A percentile compares a stretch with the other conserved stretches of the same genome.
phyloP scores from a whole-genome alignment of 1,140 invertebrate species.

The Cyrtorhinus lividipennis region DNA sequence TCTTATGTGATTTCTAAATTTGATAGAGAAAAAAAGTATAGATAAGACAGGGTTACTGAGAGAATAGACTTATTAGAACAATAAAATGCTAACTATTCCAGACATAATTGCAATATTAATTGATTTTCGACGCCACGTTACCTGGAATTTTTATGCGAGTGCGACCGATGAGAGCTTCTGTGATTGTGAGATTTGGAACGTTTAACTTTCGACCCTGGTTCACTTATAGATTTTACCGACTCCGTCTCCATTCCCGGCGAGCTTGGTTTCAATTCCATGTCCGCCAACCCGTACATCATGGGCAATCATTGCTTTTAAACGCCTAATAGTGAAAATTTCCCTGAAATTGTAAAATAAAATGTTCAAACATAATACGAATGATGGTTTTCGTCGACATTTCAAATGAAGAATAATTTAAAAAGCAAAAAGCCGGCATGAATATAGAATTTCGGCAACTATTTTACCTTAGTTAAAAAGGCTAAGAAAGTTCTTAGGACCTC shows the following conservation, averaged over 20 bases:
- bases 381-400: no score
- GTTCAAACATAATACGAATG: no score
- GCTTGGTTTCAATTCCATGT: conserved; percentile 18
- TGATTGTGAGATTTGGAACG: conserved; percentile 29
- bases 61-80: conserved; percentile 12
- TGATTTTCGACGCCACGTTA: conserved; percentile 21
- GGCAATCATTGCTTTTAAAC: not conserved
- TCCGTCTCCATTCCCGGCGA: conserved; percentile 24
- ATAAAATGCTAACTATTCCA: conserved; percentile 20
- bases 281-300: conserved; percentile 21
- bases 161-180: conserved; percentile 33
- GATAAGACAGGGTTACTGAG: not conserved
- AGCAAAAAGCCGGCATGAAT: no score
- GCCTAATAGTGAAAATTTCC: no score
- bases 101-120: not conserved
- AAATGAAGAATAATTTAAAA: no score
- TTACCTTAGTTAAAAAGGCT: no score
- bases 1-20: conserved; percentile 22
- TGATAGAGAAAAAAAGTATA: not conserved
- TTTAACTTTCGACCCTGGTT: conserved; percentile 23
- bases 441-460: no score
- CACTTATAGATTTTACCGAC: conserved; percentile 25
- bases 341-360: no score
- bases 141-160: conserved; percentile 35
- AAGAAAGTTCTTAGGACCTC: no score